Percentiles rank a stretch among this genome's conserved stretches.
phyloP scores from a whole-genome alignment of 1,140 invertebrate genomes.

The Ceratina japonica region DNA sequence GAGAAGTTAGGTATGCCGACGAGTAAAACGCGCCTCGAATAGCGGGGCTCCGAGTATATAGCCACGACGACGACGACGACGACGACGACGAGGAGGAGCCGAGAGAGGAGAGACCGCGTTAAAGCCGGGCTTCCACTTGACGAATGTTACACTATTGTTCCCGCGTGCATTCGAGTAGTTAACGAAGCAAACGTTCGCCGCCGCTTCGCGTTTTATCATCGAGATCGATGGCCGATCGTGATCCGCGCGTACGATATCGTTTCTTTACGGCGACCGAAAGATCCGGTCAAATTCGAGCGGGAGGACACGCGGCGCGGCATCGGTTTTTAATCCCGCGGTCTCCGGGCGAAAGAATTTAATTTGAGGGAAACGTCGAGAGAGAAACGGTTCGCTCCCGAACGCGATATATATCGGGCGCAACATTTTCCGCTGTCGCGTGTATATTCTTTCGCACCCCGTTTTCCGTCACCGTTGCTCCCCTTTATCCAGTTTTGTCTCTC shows the following conservation, averaged over 20 bases:
- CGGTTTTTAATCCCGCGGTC: slow-evolving; percentile 4
- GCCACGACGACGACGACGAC: slow-evolving; percentile 44
- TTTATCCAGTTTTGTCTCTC: slow-evolving; percentile 46
- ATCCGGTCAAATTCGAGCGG: too few species aligned
- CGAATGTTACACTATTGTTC: too few species aligned
- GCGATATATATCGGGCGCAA: slow-evolving; percentile 35
- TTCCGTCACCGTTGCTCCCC: slow-evolving; percentile 23
- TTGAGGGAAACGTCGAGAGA: slow-evolving; percentile 7
- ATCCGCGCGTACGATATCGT: too few species aligned
- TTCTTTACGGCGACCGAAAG: too few species aligned
- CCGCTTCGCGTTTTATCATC: too few species aligned
- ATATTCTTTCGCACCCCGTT: slow-evolving; percentile 43
- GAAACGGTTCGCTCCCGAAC: slow-evolving; percentile 39
- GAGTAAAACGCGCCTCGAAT: slow-evolving; percentile 58
- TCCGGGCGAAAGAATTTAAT: not conserved
- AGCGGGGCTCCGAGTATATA: slow-evolving; percentile 47
- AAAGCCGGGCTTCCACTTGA: too few species aligned
- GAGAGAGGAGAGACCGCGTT: too few species aligned
- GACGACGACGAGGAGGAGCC: too few species aligned
- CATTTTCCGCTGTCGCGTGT: slow-evolving; percentile 37
- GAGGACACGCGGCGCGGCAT: too few species aligned
- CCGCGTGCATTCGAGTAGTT: too few species aligned
- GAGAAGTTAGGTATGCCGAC: slow-evolving; percentile 57
- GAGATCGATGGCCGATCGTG: too few species aligned
- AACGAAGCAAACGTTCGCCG: too few species aligned